phyloP scores from a whole-genome alignment of 2,888 invertebrate species.

The Adela reaumurella region DNA sequence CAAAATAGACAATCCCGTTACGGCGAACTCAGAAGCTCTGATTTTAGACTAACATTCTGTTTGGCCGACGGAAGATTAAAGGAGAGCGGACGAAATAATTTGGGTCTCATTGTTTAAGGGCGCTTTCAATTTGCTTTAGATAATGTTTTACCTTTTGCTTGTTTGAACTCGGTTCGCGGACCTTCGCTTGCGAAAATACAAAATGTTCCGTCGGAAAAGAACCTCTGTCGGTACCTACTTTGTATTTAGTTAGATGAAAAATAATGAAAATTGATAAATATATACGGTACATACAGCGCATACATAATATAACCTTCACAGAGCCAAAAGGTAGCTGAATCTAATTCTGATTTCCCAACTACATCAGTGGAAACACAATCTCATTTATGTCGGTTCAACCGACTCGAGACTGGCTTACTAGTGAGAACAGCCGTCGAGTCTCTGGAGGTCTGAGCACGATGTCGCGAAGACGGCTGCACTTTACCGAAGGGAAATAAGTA shows the following conservation, averaged over 20 bases:
- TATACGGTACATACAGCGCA: no score
- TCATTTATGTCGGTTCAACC: background rate
- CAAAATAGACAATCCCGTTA: conserved; percentile 51
- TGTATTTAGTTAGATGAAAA: no score
- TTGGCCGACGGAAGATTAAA: conserved; percentile 48
- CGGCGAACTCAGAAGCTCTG: conserved; percentile 11
- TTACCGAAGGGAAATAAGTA: conserved; percentile 25
- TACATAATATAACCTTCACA: no score
- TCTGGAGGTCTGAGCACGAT: conserved; percentile 32
- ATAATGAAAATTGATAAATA: no score
- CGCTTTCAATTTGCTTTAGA: background rate
- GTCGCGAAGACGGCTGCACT: conserved; percentile 9
- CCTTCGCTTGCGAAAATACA: no score
- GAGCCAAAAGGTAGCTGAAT: background rate
- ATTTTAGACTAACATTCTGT: conserved; percentile 25
- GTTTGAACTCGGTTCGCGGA: no score
- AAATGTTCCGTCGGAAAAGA: no score
- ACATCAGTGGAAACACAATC: background rate
- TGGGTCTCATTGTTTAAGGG: background rate
- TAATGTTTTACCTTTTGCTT: background rate
- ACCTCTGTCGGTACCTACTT: no score
- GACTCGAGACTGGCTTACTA: conserved; percentile 7
- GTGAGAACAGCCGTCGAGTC: conserved; percentile 49
- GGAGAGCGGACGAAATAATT: conserved; percentile 17
- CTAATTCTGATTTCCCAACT: background rate